A percentile compares a stretch with the other conserved stretches of the same genome.
phyloP scores from a whole-genome alignment of 2,797 vertebrate species.

The Intellagama lesueurii region DNA sequence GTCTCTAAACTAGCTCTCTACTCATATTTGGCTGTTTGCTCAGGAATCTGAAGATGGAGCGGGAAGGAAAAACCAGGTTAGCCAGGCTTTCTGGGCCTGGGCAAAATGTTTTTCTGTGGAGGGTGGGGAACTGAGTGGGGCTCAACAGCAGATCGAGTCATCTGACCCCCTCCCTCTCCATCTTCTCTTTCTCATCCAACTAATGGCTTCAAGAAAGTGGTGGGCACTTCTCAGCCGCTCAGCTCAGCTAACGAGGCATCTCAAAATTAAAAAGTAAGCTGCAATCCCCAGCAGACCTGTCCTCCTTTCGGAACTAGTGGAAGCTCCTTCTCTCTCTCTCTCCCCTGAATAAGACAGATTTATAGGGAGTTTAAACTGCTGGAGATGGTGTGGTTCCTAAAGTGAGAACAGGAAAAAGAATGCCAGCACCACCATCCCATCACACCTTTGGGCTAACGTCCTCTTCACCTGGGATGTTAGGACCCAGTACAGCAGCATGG shows the following conservation, averaged over 20 bases:
- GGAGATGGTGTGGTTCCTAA: neutral
- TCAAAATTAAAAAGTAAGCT: slow-evolving; percentile 75
- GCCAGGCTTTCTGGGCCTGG: neutral
- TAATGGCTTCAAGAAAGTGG: slow-evolving; percentile 23
- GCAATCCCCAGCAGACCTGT: slow-evolving; percentile 74
- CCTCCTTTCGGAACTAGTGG: slow-evolving; percentile 72
- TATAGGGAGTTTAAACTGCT: neutral
- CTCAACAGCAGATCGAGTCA: too few species aligned
- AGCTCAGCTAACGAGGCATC: slow-evolving; percentile 71
- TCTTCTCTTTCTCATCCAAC: too few species aligned
- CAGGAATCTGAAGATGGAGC: neutral
- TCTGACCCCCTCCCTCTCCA: too few species aligned
- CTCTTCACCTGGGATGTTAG: too few species aligned
- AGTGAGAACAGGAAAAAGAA: neutral
- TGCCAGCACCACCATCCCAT: neutral
- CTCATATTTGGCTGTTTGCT: neutral
- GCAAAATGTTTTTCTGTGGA: neutral
- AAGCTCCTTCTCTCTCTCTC: slow-evolving; percentile 6
- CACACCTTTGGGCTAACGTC: neutral
- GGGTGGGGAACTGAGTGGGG: neutral
- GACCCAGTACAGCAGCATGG: neutral
- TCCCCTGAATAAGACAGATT: neutral
- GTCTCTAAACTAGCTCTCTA: too few species aligned
- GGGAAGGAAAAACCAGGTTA: neutral
- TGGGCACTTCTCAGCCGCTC: slow-evolving; percentile 56